Evolutionary conservation across 1,140 invertebrate species (phyloP).

Genomic region (Aphaenogaster floridana): DNA sequence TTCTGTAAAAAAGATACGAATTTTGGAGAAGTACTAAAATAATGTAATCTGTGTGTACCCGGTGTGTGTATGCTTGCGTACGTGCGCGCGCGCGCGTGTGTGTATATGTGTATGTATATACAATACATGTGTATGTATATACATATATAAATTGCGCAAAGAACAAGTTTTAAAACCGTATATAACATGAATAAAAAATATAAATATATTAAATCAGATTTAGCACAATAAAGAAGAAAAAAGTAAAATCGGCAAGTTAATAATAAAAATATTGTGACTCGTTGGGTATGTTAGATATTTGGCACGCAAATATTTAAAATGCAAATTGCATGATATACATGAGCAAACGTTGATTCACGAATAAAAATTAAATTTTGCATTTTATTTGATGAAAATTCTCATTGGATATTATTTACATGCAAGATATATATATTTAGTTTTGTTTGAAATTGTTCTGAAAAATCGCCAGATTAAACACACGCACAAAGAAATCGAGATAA

Average conservation of each 20-base stretch:
- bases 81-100: too few species aligned
- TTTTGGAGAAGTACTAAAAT: not conserved
- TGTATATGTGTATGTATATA: too few species aligned
- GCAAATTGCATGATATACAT: not conserved
- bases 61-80: not conserved
- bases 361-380: slow-evolving; percentile 26
- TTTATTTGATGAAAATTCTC: slow-evolving; percentile 1
- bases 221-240: not conserved
- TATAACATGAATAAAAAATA: not conserved
- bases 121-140: not conserved
- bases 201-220: not conserved
- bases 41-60: not conserved
- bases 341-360: not conserved
- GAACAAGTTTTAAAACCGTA: not conserved
- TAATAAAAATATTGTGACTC: not conserved
- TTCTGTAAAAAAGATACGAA: not conserved
- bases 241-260: not conserved
- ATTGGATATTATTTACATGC: not conserved
- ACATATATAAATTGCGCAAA: slow-evolving; percentile 1
- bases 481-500: slow-evolving; percentile 52
- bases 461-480: slow-evolving; percentile 64
- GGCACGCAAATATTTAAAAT: slow-evolving; percentile 7
- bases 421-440: not conserved
- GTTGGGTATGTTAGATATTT: slow-evolving; percentile 17
- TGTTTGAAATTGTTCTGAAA: not conserved